phyloP scores from a whole-genome alignment of 2,113 vertebrate genomes.

The Rattus rattus region DNA sequence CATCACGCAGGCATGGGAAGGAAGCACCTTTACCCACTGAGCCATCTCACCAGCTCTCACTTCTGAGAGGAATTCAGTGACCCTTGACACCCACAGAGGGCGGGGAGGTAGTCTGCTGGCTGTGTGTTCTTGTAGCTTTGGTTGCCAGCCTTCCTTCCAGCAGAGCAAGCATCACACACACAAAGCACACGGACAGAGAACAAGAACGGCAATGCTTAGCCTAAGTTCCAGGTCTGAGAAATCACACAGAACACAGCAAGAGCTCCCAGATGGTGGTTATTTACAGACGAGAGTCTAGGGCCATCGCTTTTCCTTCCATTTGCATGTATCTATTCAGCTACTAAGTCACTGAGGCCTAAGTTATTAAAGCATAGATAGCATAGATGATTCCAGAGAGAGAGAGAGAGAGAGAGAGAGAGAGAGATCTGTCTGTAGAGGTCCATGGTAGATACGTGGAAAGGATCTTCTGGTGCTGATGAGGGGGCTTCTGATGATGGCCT shows the following conservation, averaged over 20 bases:
- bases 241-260: background rate
- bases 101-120: background rate
- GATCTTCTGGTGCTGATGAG: background rate
- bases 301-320: background rate
- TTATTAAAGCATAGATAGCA: background rate
- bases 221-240: background rate
- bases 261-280: background rate
- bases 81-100: background rate
- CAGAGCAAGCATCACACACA: background rate
- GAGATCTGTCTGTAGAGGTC: too few relatives aligned
- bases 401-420: too few relatives aligned
- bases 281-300: background rate
- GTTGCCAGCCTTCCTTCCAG: background rate
- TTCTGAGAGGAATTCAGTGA: background rate
- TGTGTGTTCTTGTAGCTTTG: background rate
- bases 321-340: background rate
- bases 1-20: too few relatives aligned
- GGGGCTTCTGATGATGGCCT: background rate
- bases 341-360: background rate
- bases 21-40: background rate
- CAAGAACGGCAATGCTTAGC: fast-evolving
- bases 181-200: background rate
- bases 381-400: background rate
- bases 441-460: background rate
- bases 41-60: background rate